phyloP scores from a whole-genome alignment of 2,113 vertebrate genomes.

The Austrofundulus limnaeus region DNA sequence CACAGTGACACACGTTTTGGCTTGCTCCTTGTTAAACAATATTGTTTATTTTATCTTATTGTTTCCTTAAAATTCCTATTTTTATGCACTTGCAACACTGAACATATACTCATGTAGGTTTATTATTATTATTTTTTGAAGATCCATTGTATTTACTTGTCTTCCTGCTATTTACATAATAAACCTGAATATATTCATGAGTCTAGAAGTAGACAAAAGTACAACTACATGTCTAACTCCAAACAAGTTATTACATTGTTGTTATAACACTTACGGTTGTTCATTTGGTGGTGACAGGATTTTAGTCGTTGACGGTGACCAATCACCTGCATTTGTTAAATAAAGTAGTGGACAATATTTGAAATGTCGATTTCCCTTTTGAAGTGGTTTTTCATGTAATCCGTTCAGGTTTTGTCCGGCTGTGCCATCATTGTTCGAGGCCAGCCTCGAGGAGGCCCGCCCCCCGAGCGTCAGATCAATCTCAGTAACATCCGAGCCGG shows the following conservation, averaged over 20 bases:
- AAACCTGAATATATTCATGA: too few species aligned
- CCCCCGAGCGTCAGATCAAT: conserved; percentile 96
- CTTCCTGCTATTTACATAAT: too few species aligned
- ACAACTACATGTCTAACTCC: too few species aligned
- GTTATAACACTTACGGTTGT: neutral
- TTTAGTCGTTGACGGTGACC: too few species aligned
- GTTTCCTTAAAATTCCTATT: too few species aligned
- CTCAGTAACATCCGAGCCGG: conserved; percentile 94
- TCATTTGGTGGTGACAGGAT: neutral
- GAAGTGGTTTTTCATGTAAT: neutral
- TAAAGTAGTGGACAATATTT: neutral
- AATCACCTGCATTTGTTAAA: neutral
- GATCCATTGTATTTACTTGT: too few species aligned
- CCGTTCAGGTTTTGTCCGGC: conserved; percentile 89
- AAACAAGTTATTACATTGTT: too few species aligned
- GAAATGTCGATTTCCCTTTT: neutral
- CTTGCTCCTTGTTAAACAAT: conserved; percentile 6
- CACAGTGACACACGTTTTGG: too few species aligned
- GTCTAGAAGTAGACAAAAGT: too few species aligned
- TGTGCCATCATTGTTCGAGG: conserved; percentile 97
- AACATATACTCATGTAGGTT: too few species aligned
- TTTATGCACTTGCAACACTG: neutral
- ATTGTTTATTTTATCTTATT: neutral
- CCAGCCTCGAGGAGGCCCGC: conserved; percentile 92
- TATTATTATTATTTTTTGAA: too few species aligned